A percentile compares a stretch with the other conserved stretches of the same genome.
phyloP scores from a whole-genome alignment of 2,888 invertebrate species.

The Conistra vaccinii region DNA sequence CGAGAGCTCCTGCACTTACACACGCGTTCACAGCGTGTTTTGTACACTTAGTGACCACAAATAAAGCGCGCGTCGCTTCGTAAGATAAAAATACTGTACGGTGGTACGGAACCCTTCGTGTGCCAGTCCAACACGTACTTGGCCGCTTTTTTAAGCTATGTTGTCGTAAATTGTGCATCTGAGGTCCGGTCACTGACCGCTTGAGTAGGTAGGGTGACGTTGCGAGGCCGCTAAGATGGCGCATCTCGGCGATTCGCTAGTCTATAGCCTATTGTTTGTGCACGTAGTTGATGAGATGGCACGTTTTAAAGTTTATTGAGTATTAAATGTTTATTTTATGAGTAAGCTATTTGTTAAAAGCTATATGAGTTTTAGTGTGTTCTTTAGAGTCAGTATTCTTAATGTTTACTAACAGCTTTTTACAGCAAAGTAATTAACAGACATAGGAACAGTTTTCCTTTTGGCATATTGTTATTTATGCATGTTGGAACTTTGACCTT shows the following conservation, averaged over 20 bases:
- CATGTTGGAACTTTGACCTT: not conserved
- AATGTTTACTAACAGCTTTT: not conserved
- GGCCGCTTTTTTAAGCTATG: conserved; percentile 47
- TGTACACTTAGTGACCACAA: no score
- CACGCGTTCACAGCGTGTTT: no score
- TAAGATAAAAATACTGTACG: not conserved
- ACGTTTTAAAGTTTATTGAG: conserved; percentile 41
- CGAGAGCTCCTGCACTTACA: no score
- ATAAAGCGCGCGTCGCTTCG: no score
- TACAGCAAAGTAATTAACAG: not conserved
- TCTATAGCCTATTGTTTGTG: conserved; percentile 50
- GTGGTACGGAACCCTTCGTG: not conserved
- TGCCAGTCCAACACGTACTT: not conserved
- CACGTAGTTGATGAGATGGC: conserved; percentile 53
- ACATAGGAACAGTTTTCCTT: not conserved
- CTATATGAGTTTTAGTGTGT: not conserved
- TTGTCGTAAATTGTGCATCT: conserved; percentile 66
- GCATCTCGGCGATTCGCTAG: conserved; percentile 41
- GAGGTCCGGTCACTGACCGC: conserved; percentile 75
- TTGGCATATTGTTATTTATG: not conserved
- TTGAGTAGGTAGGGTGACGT: conserved; percentile 65
- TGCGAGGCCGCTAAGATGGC: conserved; percentile 60
- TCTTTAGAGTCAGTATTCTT: conserved; percentile 2
- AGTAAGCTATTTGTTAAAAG: conserved; percentile 12
- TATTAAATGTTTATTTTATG: conserved; percentile 42